These are phyloP conservation scores for Puntigrus tetrazona DNA, from an alignment of 2,113 vertebrate genomes.

Conservation along the genomic window DNA sequence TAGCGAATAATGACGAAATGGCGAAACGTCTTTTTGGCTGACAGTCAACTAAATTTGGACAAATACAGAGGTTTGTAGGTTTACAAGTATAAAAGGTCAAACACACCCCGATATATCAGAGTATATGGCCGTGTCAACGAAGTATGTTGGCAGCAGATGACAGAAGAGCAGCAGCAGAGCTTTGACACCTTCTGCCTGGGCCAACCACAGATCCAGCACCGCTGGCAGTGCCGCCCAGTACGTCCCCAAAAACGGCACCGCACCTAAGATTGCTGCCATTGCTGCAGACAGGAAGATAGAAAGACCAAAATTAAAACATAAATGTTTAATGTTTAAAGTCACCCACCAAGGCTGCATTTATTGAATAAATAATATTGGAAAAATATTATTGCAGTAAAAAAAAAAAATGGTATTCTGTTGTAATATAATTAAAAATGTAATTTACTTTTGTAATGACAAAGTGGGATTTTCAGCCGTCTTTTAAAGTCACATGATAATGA, in stretches of 20 bases:
- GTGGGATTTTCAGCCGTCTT: background rate
- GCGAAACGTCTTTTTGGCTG: background rate
- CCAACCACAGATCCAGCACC: conserved; percentile 93
- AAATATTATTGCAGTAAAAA: background rate
- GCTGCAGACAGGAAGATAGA: conserved; percentile 59
- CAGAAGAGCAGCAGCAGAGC: conserved; percentile 89
- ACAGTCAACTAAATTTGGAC: background rate
- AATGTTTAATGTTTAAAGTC: background rate
- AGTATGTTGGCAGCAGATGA: conserved; percentile 97
- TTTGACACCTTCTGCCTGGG: conserved; percentile 89
- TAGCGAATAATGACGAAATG: background rate
- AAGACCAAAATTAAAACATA: no score
- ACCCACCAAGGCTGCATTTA: background rate
- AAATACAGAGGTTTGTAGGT: background rate
- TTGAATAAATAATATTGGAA: background rate
- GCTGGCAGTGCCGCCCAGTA: conserved; percentile 97
- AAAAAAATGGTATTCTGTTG: background rate
- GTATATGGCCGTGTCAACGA: conserved; percentile 98
- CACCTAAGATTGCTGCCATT: conserved; percentile 93
- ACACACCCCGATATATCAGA: conserved; percentile 96
- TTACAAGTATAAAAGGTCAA: background rate
- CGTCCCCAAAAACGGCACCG: conserved; percentile 94
- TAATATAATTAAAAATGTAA: background rate
- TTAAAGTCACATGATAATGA: background rate
- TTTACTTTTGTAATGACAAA: background rate